Evolutionary conservation across 2,113 vertebrate species (phyloP).

Genomic region (Albula glossodonta): DNA sequence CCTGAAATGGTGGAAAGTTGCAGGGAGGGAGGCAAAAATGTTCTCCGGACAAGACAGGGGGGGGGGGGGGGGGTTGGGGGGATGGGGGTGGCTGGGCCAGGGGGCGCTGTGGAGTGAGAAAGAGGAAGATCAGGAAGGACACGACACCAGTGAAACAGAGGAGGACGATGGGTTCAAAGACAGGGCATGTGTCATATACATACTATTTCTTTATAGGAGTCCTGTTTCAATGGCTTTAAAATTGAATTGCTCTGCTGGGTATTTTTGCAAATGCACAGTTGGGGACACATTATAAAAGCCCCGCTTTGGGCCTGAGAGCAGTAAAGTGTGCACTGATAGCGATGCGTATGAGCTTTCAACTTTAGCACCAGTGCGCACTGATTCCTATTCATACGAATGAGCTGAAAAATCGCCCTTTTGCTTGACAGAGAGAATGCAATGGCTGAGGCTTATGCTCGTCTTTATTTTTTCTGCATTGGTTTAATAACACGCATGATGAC

Average conservation of each 20-base stretch:
- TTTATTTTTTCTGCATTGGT: background rate
- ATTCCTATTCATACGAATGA: background rate
- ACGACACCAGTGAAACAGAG: background rate
- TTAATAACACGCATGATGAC: slow-evolving; percentile 8
- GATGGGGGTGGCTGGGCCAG: background rate
- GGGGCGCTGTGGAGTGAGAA: background rate
- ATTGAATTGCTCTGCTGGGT: background rate
- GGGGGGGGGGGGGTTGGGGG: too few species aligned
- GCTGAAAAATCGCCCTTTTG: background rate
- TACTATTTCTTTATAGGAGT: background rate
- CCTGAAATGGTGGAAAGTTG: slow-evolving; percentile 11
- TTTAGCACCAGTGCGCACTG: background rate
- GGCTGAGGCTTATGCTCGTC: background rate
- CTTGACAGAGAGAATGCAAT: background rate
- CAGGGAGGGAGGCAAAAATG: background rate
- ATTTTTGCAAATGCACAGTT: background rate
- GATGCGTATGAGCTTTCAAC: background rate
- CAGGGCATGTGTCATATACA: background rate
- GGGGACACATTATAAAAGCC: background rate
- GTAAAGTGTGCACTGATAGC: background rate
- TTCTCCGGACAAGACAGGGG: background rate
- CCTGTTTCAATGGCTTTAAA: background rate
- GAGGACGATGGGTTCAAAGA: background rate
- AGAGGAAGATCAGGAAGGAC: background rate
- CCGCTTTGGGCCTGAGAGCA: background rate